Conservation (phyloP, 2,113 vertebrate species). For the Calidris pygmaea region DNA sequence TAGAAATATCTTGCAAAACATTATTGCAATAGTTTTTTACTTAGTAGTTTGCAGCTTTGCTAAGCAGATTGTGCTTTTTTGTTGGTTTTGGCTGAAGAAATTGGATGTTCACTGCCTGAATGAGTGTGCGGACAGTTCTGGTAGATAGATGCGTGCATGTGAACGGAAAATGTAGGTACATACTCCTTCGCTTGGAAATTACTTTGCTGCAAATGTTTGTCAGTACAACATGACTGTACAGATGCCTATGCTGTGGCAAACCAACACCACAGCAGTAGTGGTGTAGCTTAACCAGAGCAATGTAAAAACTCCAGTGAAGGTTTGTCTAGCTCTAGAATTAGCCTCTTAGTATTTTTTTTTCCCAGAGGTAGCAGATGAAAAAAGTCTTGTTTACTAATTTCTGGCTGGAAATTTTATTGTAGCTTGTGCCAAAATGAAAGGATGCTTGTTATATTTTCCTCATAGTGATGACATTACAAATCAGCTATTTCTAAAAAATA, state of each 20-base stretch:
- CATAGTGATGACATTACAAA: not conserved
- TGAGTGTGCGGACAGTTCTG: not conserved
- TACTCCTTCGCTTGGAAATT: not conserved
- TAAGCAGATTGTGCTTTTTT: not conserved
- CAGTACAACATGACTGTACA: not conserved
- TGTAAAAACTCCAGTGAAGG: not conserved
- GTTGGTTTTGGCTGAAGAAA: not conserved
- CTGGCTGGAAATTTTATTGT: not conserved
- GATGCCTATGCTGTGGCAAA: not conserved
- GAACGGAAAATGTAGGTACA: not conserved
- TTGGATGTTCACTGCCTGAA: not conserved
- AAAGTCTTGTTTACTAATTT: not conserved
- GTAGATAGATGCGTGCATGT: not conserved
- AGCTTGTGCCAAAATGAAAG: not conserved
- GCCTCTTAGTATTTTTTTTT: not conserved
- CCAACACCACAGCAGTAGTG: not conserved
- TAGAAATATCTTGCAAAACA: not conserved
- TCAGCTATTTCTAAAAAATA: constrained; percentile 24
- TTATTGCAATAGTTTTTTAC: not conserved
- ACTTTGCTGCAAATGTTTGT: not conserved
- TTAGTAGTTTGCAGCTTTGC: not conserved
- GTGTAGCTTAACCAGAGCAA: not conserved
- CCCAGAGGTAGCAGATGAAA: not conserved
- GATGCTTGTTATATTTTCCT: constrained; percentile 14
- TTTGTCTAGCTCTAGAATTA: not conserved